phyloP scores from a whole-genome alignment of 2,113 vertebrate genomes.

The Otis tarda region DNA sequence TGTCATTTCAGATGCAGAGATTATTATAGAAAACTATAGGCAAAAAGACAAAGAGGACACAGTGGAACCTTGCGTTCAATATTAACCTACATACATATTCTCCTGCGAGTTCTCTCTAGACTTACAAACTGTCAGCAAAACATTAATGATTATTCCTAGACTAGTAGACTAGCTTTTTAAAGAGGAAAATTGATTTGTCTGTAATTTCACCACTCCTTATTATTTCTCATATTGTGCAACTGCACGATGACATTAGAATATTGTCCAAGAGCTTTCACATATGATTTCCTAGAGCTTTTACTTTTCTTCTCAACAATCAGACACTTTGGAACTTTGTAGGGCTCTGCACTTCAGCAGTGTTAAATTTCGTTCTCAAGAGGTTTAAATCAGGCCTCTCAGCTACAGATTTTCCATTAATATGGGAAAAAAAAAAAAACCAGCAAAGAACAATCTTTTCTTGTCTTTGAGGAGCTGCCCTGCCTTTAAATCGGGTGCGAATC shows the following conservation, averaged over 20 bases:
- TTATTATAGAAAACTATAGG: not conserved
- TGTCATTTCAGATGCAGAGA: not conserved
- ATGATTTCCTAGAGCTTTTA: not conserved
- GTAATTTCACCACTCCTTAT: not conserved
- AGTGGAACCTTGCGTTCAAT: not conserved
- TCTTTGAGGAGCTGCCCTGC: not conserved
- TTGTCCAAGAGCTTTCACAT: not conserved
- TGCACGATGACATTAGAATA: not conserved
- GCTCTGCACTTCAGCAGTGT: not conserved
- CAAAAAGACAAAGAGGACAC: not conserved
- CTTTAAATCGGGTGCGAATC: not conserved
- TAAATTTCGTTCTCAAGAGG: not conserved
- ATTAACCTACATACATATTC: not conserved
- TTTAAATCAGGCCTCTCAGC: not conserved
- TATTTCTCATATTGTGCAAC: not conserved
- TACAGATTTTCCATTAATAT: not conserved
- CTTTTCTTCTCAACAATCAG: not conserved
- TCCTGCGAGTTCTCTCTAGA: not conserved
- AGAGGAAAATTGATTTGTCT: not conserved
- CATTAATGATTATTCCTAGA: not conserved
- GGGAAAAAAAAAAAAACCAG: too few species aligned
- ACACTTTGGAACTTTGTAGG: not conserved
- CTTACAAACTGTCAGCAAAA: not conserved
- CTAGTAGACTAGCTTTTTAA: not conserved
- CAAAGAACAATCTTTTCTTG: not conserved